A percentile compares a stretch with the other conserved stretches of the same genome.
Conservation (phyloP, 2,888 invertebrate species). For the Leptopilina drosophilae region DNA sequence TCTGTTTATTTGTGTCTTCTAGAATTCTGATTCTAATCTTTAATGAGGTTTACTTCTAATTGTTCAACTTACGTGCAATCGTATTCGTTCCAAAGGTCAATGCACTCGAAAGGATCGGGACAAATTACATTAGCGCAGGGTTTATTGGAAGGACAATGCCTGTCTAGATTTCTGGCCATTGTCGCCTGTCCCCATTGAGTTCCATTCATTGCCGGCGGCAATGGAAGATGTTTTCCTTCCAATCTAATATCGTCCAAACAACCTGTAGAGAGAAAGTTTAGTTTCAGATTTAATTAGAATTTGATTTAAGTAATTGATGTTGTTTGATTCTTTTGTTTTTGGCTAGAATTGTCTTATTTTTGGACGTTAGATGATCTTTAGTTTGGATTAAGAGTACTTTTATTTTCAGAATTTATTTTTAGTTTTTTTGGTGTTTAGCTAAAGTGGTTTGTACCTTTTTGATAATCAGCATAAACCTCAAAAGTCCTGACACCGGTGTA, state of each 20-base stretch:
- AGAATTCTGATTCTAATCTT: no score
- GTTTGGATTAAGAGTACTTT: no score
- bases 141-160: constrained; percentile 95
- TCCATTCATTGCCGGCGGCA: constrained; percentile 96
- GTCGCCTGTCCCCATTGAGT: constrained; percentile 97
- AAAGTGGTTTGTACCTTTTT: constrained; percentile 83
- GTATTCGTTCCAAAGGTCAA: constrained; percentile 98
- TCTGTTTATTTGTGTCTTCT: no score
- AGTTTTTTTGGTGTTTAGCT: no score
- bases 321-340: no score
- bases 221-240: constrained; percentile 95
- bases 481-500: constrained; percentile 96
- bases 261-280: constrained; percentile 76
- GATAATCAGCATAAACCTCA: constrained; percentile 96
- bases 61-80: constrained; percentile 95
- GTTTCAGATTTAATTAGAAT: neutral
- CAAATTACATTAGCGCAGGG: constrained; percentile 97
- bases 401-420: no score
- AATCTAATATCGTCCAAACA: constrained; percentile 91
- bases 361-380: no score
- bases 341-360: no score
- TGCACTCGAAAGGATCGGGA: constrained; percentile 94
- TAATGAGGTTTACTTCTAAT: neutral
- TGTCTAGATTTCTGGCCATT: constrained; percentile 93
- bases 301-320: no score